Evolutionary conservation across 2,113 vertebrate species (phyloP).

Genomic region (Phrynosoma blainvillii): DNA sequence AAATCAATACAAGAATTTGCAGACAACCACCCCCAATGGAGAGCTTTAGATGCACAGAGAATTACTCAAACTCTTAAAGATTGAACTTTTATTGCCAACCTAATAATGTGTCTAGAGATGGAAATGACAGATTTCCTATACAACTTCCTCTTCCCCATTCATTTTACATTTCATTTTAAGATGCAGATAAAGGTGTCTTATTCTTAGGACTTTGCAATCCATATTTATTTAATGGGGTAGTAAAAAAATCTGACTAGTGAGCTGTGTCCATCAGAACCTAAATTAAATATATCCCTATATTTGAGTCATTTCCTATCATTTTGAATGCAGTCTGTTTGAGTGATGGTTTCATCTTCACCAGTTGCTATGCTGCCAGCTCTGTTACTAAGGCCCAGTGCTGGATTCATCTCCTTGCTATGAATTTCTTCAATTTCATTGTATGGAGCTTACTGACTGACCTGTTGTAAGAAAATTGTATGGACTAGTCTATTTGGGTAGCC

Average conservation of each 20-base stretch:
- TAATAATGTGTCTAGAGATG: background rate
- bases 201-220: slow-evolving; percentile 18
- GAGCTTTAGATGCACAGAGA: background rate
- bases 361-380: background rate
- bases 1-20: slow-evolving; percentile 43
- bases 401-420: background rate
- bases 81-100: background rate
- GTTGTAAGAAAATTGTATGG: background rate
- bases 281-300: background rate
- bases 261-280: background rate
- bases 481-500: background rate
- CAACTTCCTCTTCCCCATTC: background rate
- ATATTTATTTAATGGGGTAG: background rate
- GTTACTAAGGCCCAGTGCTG: background rate
- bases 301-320: background rate
- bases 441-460: background rate
- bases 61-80: slow-evolving; percentile 22
- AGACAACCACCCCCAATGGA: slow-evolving; percentile 8
- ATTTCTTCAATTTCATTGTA: background rate
- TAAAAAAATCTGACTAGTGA: background rate
- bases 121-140: slow-evolving; percentile 15
- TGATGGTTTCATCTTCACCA: background rate
- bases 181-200: background rate
- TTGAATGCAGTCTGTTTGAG: background rate
- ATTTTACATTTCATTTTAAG: slow-evolving; percentile 38